Percentiles rank a stretch among this genome's conserved stretches.
Evolutionary conservation across 2,797 vertebrate species (phyloP).

Genomic region (Furcifer pardalis): DNA sequence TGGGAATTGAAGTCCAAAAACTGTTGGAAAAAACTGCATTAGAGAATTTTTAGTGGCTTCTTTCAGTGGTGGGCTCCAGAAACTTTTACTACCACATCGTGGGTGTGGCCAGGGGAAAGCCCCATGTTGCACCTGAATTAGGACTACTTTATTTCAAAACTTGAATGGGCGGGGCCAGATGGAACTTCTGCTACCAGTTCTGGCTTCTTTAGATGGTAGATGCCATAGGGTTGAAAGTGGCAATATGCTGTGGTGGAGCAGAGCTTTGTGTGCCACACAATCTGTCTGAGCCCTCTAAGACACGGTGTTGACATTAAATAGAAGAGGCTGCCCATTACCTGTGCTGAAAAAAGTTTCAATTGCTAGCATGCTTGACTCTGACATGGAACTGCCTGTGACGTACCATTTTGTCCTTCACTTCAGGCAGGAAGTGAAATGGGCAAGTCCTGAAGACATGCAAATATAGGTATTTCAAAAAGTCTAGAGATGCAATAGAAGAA

Average conservation of each 20-base stretch:
- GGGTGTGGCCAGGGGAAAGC: too few species aligned
- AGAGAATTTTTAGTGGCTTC: too few species aligned
- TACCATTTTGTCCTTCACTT: neutral
- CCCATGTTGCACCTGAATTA: too few species aligned
- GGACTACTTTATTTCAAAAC: too few species aligned
- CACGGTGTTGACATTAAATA: too few species aligned
- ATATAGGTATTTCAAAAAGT: neutral
- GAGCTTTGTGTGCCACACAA: neutral
- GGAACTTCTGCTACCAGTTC: too few species aligned
- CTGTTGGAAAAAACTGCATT: too few species aligned
- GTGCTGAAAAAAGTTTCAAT: neutral
- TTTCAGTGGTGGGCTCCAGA: too few species aligned
- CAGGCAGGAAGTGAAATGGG: neutral
- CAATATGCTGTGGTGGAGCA: neutral
- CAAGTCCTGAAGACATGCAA: neutral
- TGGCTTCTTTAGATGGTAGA: neutral
- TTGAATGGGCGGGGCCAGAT: too few species aligned
- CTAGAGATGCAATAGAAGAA: neutral
- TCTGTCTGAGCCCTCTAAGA: neutral
- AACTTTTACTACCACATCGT: too few species aligned
- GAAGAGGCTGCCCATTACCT: too few species aligned
- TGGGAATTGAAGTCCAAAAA: too few species aligned
- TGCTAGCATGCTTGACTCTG: neutral
- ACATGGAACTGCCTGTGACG: neutral
- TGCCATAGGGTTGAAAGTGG: neutral